A percentile compares a stretch with the other conserved stretches of the same genome.
Evolutionary conservation across 2,797 vertebrate genomes (phyloP).

Genomic region (Neopelma chrysocephalum): DNA sequence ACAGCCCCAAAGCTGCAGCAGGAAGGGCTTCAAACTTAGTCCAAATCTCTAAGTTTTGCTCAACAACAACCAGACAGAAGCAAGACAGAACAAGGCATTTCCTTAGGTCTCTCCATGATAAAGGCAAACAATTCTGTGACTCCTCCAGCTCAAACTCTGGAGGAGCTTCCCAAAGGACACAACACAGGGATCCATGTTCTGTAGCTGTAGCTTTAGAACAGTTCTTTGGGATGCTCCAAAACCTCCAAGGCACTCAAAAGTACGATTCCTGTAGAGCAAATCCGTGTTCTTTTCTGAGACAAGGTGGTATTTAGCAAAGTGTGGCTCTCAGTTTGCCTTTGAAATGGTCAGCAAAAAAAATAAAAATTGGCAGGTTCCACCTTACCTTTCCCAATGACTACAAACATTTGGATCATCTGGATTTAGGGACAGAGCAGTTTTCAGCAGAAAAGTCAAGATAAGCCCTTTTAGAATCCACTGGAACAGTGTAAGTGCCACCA

Average conservation of each 20-base stretch:
- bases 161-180: background rate
- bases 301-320: background rate
- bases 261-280: background rate
- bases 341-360: background rate
- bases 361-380: background rate
- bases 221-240: background rate
- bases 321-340: background rate
- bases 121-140: background rate
- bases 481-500: conserved; percentile 73
- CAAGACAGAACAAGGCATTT: background rate
- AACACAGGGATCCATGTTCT: background rate
- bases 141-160: background rate
- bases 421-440: conserved; percentile 82
- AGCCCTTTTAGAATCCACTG: conserved; percentile 73
- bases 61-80: background rate
- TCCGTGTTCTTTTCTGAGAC: background rate
- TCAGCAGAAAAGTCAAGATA: conserved; percentile 73
- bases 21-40: background rate
- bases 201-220: background rate
- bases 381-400: conserved; percentile 97
- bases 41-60: background rate
- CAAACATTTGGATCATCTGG: conserved; percentile 98
- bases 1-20: background rate
- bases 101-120: background rate
- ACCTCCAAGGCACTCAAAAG: background rate